A percentile compares a stretch with the other conserved stretches of the same genome.
Conservation (phyloP, 2,888 invertebrate species). For the Sphecodes monilicornis region DNA sequence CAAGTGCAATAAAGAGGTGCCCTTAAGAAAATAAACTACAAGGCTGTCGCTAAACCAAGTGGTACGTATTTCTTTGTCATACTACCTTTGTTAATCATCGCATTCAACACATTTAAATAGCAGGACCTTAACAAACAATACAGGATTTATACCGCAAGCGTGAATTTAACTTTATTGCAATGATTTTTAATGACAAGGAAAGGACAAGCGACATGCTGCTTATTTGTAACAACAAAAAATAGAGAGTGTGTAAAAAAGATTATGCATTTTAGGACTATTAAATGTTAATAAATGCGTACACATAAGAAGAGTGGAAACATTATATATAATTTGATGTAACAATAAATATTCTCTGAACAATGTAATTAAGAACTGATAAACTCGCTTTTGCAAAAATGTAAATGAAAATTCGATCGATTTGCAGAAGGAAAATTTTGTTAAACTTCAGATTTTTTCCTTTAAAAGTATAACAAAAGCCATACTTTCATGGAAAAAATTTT, state of each 20-base stretch:
- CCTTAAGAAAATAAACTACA: slow-evolving; percentile 21
- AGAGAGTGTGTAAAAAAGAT: neutral
- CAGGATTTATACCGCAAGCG: neutral
- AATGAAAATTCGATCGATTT: slow-evolving; percentile 19
- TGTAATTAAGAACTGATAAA: neutral
- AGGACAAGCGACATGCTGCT: slow-evolving; percentile 25
- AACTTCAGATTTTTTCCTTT: neutral
- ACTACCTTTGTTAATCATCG: slow-evolving; percentile 32
- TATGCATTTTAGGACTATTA: slow-evolving; percentile 12
- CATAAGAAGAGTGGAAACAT: neutral
- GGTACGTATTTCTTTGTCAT: slow-evolving; percentile 12
- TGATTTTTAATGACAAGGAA: slow-evolving; percentile 2
- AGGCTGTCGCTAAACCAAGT: slow-evolving; percentile 23
- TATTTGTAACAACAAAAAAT: slow-evolving; percentile 10
- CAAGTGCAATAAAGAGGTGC: slow-evolving; percentile 65
- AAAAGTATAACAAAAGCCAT: neutral
- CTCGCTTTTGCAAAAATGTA: neutral
- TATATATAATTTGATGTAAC: neutral
- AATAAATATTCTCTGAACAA: neutral
- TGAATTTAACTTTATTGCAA: slow-evolving; percentile 20
- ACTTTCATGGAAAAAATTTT: slow-evolving; percentile 8
- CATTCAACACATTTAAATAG: slow-evolving; percentile 16
- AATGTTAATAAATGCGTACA: slow-evolving; percentile 8
- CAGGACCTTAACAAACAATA: slow-evolving; percentile 13
- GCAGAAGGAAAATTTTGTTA: neutral